Base-by-base conservation (phyloP, 2,888 invertebrate species). In the Chymomyza amoena region DNA sequence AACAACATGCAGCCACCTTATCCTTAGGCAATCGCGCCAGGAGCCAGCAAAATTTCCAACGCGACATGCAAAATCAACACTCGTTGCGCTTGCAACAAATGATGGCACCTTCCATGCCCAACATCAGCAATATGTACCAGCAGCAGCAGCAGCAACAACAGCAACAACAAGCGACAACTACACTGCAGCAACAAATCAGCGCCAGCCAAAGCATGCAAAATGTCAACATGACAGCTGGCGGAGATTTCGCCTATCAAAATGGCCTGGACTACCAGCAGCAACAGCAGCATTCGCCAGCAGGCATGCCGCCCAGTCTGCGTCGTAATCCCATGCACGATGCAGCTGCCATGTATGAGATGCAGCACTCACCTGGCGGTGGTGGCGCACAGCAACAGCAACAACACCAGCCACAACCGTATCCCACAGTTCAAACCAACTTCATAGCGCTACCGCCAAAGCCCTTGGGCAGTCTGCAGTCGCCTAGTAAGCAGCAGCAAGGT, bases 291-390 rank as follows among this genome's bases (percentile, higher is more conserved):
- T 80, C 81, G 10, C 79, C 80, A 16, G 72, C 79, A 9, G 73
- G 2, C 78, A 80, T 57, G 15, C 25, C 57, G 9, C 20, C 25
- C 28, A 76, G 78, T 2, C 66, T 83, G 9, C 71, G 89, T 54
- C 89, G 89, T 68, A 89, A 89, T 73, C 81, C 87, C 81, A 81
- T 76, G 57, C 84, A 97, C 87, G 96, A 97, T 89, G 95, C 96
- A 10, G 92, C 95, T 61, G 63, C 91, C 94, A 74, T 82, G 9
- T 82, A 82, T 39, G 82, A 86, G 4, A 54, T 54, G 57, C 57
- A 25, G 25, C 39, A 18, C 6, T 25, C 59, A 59, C 59, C 63
- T 62, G 20, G 59, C 62, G 28, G 59, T 25, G 25, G 25, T 1
- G 25, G 25, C 25, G 25, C 4, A 25, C 25, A 20, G 3, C 20